Evolutionary conservation across 2,888 invertebrate genomes (phyloP), one percentile per base, ranked within the genome.

Genomic region (Eupeodes luniger): DNA sequence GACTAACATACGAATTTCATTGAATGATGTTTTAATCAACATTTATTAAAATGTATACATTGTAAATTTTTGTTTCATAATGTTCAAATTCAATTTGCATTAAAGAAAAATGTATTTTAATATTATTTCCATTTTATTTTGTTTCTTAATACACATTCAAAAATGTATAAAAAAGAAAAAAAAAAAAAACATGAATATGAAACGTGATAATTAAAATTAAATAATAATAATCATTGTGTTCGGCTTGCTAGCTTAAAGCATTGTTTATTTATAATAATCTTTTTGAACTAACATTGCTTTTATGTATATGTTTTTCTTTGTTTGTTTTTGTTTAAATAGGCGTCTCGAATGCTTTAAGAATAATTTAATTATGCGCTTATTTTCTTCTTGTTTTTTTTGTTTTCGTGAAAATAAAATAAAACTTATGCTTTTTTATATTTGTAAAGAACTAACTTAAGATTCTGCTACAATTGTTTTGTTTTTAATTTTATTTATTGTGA

Each of bases 261-360:
- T 53, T 27, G 27, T 69, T 69, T 53, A 53, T 69, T 67, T 67
- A 67, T 64, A 64, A 64, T 47, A 47, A 47, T 12, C 11, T 51
- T 76, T 27, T 44, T 59, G 12, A 66, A 53, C 49, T 59, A 16
- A 55, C 53, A 55, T 49, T 81, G 49, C 16, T 44, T 74, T 55
- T 19, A 19, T 66, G 4, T 40, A 27, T 27, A 2, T 27, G 27
- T 27, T 27, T 27, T 19, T 40, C 40, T 40, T 40, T 40, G 7
- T 6, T 40, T 40, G 5, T 40, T 40, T 66, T 49, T 59, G 61
- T 40, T 5, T 40, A 61, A 19, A 14, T 69, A 34, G 27, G 34
- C 49, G 74, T 67, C 81, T 81, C 82, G 74, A 61, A 86, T 86
- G 85, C 74, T 82, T 82, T 74, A 27, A 53, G 19, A 57, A 69